These are phyloP conservation scores for Rhagoletis pomonella DNA, from an alignment of 1,140 invertebrate genomes.

Conservation along the genomic window DNA sequence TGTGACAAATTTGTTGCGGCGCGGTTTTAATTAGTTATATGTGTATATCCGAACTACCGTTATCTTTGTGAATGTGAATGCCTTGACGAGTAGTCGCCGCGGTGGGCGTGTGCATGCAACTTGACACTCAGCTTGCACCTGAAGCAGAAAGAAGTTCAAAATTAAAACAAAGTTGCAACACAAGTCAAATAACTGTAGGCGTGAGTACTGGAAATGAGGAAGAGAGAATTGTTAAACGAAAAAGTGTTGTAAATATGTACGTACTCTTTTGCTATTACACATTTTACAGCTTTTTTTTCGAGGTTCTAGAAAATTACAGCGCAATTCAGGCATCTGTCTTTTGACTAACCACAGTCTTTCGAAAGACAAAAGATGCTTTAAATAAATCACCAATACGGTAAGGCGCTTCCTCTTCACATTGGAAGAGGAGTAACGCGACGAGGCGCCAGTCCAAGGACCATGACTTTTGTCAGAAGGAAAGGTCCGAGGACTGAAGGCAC, in stretches of 20 bases:
- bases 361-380: too few species aligned
- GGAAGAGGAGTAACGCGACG: too few species aligned
- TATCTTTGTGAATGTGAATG: background rate
- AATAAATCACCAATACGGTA: too few species aligned
- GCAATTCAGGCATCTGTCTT: too few species aligned
- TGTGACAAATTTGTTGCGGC: background rate
- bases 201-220: too few species aligned
- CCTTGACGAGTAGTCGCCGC: background rate
- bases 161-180: constrained; percentile 36
- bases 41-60: background rate
- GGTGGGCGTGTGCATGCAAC: background rate
- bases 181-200: background rate
- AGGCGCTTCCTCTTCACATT: too few species aligned
- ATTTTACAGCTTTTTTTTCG: too few species aligned
- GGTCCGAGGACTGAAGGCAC: too few species aligned
- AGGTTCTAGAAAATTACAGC: too few species aligned
- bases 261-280: background rate
- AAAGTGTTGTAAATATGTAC: background rate
- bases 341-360: too few species aligned
- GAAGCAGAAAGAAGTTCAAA: constrained; percentile 2
- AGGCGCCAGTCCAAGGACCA: too few species aligned
- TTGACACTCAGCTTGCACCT: background rate
- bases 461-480: too few species aligned
- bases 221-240: background rate
- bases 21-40: constrained; percentile 37